Base-by-base conservation (phyloP, 2,888 invertebrate genomes). In the Baccha elongata region DNA sequence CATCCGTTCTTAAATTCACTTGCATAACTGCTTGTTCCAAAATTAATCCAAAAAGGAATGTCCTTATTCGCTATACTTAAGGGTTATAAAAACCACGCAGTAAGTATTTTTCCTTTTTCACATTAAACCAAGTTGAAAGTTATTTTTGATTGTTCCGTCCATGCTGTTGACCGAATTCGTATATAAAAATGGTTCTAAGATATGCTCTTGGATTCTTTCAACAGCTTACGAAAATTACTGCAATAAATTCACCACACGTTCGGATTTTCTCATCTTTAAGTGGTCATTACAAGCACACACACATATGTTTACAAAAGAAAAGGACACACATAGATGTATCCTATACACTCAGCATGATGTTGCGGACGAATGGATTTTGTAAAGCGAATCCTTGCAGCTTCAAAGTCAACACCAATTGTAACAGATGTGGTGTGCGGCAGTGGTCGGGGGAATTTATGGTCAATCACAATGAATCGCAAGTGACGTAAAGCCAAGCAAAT, bases 171-270 rank as follows among this genome's bases (percentile, higher is more conserved):
- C 65, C 53, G 29, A 60, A 60, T 44, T 29, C 42, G 60, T 60
- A n/a, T n/a, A n/a, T n/a, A 37, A 44, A 60, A 60, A 60, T 44
- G n/a, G n/a, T 42, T 19, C 4, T 11, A 23, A 21, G 23, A 21
- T 55, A 11, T 37, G 23, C 17, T 44, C 13, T 2, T 29, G 29
- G 44, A 44, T 44, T 60, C 44, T 44, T 19, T 60, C 44, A 60
- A 65, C 29, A 58, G 72, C 53, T 65, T 48, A 60, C 32, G 50
- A 44, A 32, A 50, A 37, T 60, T 42, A 60, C 35, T 60, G 42
- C 26, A 68, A 68, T 68, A 58, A 68, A 68, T 68, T 74, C 67
- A 50, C 42, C 74, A 68, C 68, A 74, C 68, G 67, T 68, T 60
- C 58, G 50, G 40, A 55, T 23, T 68, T 42, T 52, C 19, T 37